Evolutionary conservation across 2,113 vertebrate genomes (phyloP).

Genomic region (Nesoenas mayeri): DNA sequence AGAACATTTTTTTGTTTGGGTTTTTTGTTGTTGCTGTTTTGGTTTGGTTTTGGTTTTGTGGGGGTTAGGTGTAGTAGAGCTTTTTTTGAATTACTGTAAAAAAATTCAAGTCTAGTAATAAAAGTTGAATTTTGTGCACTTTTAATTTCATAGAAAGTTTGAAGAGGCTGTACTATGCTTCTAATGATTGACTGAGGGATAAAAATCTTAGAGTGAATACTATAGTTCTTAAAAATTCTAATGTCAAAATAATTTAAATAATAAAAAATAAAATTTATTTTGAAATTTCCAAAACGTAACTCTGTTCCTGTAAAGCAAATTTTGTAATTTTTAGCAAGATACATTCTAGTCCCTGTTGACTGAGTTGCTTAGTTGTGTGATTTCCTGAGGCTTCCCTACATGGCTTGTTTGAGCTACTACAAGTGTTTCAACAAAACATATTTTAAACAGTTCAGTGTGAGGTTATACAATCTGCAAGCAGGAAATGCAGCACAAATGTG

Average conservation of each 20-base stretch:
- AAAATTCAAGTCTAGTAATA: background rate
- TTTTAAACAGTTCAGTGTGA: background rate
- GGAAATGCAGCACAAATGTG: background rate
- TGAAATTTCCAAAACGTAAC: background rate
- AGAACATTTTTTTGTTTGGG: fast-evolving
- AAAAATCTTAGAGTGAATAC: background rate
- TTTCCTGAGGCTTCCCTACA: background rate
- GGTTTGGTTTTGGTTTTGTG: background rate
- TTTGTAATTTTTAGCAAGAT: background rate
- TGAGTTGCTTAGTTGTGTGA: background rate
- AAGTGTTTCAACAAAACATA: background rate
- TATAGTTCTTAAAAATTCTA: background rate
- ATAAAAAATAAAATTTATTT: background rate
- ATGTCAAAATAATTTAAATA: background rate
- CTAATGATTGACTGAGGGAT: background rate
- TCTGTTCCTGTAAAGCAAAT: background rate
- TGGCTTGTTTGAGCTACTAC: background rate
- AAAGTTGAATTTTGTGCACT: background rate
- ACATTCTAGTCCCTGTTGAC: background rate
- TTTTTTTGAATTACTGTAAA: background rate
- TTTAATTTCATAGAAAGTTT: background rate
- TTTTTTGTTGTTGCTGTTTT: too few species aligned
- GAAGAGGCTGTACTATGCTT: background rate
- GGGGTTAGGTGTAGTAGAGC: background rate
- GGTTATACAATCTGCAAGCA: background rate